Conservation (phyloP, 2,113 vertebrate genomes). For the Crotalus viridis region DNA sequence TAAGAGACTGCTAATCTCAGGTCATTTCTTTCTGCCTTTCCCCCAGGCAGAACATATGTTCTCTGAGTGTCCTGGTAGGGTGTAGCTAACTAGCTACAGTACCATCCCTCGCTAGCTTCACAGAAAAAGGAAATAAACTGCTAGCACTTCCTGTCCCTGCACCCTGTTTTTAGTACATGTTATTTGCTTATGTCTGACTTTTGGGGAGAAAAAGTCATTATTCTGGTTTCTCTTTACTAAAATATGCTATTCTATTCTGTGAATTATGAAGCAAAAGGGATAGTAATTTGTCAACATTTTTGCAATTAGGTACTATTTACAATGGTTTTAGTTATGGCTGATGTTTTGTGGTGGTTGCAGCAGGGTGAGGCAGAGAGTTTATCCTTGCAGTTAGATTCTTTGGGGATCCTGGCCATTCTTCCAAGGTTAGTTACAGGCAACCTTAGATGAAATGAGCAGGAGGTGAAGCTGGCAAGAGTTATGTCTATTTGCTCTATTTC, state of each 20-base stretch:
- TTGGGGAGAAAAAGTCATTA: background rate
- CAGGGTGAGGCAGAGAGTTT: background rate
- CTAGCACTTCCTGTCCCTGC: background rate
- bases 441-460: background rate
- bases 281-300: background rate
- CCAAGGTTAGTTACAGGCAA: background rate
- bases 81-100: background rate
- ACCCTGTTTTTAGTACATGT: background rate
- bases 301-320: background rate
- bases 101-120: background rate
- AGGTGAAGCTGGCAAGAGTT: background rate
- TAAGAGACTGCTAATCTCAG: background rate
- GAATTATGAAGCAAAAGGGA: background rate
- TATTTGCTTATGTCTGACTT: background rate
- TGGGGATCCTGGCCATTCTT: background rate
- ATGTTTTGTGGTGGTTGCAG: background rate
- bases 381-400: background rate
- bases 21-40: background rate
- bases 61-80: background rate
- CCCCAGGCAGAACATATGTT: background rate
- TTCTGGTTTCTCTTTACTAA: background rate
- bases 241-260: background rate
- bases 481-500: background rate
- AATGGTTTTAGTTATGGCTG: background rate
- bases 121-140: background rate